These are phyloP conservation scores for Apodemus speciosus DNA, from an alignment of 2,113 vertebrate species.

Conservation along the genomic window DNA sequence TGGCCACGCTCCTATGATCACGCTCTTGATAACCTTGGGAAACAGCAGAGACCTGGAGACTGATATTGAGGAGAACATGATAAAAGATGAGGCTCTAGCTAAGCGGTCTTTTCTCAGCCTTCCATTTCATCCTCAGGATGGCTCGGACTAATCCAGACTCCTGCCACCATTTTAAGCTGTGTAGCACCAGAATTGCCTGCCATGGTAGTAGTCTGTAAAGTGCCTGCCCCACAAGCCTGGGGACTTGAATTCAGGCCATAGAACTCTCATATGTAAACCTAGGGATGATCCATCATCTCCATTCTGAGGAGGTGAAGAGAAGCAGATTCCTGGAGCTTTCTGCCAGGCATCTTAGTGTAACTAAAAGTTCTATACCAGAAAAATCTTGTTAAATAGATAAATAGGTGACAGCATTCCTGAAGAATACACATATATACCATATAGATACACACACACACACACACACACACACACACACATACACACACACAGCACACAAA, in stretches of 20 bases:
- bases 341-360: not conserved
- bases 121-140: not conserved
- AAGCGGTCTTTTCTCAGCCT: not conserved
- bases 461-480: not conserved
- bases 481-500: not conserved
- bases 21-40: not conserved
- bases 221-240: not conserved
- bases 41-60: not conserved
- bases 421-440: not conserved
- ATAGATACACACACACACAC: not conserved
- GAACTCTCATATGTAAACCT: not conserved
- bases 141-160: not conserved
- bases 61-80: not conserved
- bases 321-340: not conserved
- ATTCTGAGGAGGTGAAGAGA: not conserved
- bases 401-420: not conserved
- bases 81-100: too few relatives aligned
- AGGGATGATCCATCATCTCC: not conserved
- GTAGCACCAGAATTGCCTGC: not conserved
- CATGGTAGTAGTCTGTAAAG: not conserved
- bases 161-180: not conserved
- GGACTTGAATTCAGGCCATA: not conserved
- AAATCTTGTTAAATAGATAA: not conserved
- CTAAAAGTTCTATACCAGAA: too few relatives aligned
- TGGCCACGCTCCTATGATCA: not conserved